A percentile compares a stretch with the other conserved stretches of the same genome.
These are phyloP conservation scores for Dusona sp. DNA, from an alignment of 2,888 invertebrate genomes.

Conservation along the genomic window DNA sequence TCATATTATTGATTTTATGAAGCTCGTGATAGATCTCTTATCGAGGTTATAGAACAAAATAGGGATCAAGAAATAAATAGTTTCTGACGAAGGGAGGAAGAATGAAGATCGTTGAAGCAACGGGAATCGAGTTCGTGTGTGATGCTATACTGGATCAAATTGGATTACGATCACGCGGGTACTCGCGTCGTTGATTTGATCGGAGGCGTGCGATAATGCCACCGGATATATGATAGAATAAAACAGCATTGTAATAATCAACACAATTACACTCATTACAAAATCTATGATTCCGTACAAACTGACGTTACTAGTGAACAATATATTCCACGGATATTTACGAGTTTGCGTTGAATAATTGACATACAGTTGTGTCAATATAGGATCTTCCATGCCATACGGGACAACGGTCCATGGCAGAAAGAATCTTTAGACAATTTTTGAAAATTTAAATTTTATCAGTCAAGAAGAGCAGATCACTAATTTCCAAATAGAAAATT, in stretches of 20 bases:
- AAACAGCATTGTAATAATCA: slow-evolving; percentile 15
- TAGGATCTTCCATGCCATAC: too few species aligned
- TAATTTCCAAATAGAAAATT: too few species aligned
- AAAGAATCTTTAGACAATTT: too few species aligned
- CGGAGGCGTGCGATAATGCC: slow-evolving; percentile 43
- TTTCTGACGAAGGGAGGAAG: background rate
- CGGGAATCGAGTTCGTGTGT: slow-evolving; percentile 54
- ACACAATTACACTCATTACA: background rate
- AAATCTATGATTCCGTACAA: background rate
- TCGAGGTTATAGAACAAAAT: background rate
- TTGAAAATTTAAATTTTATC: too few species aligned
- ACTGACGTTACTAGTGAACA: background rate
- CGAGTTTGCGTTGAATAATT: background rate
- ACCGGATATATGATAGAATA: slow-evolving; percentile 15
- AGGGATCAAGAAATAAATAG: background rate
- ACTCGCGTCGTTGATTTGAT: slow-evolving; percentile 61
- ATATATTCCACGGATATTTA: background rate
- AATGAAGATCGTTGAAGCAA: slow-evolving; percentile 41
- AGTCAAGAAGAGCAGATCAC: too few species aligned
- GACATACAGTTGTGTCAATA: too few species aligned
- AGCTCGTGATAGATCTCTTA: background rate
- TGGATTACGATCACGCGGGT: slow-evolving; percentile 65
- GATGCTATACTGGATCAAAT: slow-evolving; percentile 55
- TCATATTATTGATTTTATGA: background rate
- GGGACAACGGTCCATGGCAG: too few species aligned